These are phyloP conservation scores for Synanthedon formicaeformis DNA, from an alignment of 2,888 invertebrate species.

Conservation along the genomic window DNA sequence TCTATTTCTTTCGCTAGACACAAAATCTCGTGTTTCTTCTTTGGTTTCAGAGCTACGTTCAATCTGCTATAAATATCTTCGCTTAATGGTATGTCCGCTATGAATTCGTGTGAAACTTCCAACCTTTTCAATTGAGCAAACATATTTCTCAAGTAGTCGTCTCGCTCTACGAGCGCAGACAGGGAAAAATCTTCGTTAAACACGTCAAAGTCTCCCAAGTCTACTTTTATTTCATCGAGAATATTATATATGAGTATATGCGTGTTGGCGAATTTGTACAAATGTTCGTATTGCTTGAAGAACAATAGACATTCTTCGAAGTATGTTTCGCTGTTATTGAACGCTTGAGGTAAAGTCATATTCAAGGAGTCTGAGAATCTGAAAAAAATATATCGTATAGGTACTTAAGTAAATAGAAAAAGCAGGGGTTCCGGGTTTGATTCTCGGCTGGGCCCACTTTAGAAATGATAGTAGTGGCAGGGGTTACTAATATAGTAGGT, in stretches of 20 bases:
- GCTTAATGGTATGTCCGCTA: constrained; percentile 3
- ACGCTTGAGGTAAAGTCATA: constrained; percentile 43
- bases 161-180: constrained; percentile 10
- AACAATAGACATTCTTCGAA: constrained; percentile 69
- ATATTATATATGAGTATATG: constrained; percentile 68
- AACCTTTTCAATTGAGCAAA: constrained; percentile 26
- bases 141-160: constrained; percentile 27
- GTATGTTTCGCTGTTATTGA: constrained; percentile 46
- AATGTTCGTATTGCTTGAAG: constrained; percentile 70
- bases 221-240: constrained; percentile 65
- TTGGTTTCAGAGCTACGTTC: constrained; percentile 57
- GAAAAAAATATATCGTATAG: no score
- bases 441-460: no score
- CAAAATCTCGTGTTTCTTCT: constrained; percentile 80
- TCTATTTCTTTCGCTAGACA: constrained; percentile 70
- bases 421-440: no score
- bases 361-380: background rate
- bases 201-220: constrained; percentile 23
- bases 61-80: constrained; percentile 18
- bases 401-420: no score
- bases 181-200: constrained; percentile 21
- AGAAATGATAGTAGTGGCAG: no score
- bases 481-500: no score
- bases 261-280: constrained; percentile 76
- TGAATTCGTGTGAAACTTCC: constrained; percentile 17